Conservation (phyloP, 2,888 invertebrate genomes). For the Tortricodes alternella region DNA sequence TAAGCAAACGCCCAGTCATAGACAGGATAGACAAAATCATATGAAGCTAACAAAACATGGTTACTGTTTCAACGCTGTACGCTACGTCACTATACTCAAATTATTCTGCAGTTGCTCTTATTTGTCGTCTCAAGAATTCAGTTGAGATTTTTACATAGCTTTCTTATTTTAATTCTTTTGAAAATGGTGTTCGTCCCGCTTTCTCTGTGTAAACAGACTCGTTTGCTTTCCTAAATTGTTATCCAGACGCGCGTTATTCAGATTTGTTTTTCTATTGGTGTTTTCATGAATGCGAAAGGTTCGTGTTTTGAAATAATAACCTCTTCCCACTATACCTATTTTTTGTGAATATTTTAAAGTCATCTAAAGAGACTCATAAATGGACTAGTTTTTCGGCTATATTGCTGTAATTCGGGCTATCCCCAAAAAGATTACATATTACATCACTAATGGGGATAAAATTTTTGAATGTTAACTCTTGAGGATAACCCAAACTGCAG, state of each 20-base stretch:
- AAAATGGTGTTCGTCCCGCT: constrained; percentile 18
- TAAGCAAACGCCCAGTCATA: too few relatives aligned
- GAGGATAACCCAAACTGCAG: too few relatives aligned
- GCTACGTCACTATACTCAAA: constrained; percentile 20
- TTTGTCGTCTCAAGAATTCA: constrained; percentile 32
- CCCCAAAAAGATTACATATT: too few relatives aligned
- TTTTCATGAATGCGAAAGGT: too few relatives aligned
- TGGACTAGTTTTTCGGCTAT: too few relatives aligned
- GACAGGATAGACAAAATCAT: background rate
- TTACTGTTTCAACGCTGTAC: constrained; percentile 11
- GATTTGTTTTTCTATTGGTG: background rate
- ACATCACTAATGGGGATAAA: too few relatives aligned
- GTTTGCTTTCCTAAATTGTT: constrained; percentile 1
- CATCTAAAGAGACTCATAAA: too few relatives aligned
- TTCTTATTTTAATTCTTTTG: constrained; percentile 31
- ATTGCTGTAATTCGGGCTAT: too few relatives aligned
- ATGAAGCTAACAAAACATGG: background rate
- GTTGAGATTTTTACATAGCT: constrained; percentile 29
- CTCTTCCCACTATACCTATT: too few relatives aligned
- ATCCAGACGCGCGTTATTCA: background rate
- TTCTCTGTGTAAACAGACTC: constrained; percentile 5
- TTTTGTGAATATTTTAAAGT: too few relatives aligned
- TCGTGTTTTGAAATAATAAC: too few relatives aligned
- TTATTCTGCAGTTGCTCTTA: constrained; percentile 31
- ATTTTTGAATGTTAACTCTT: too few relatives aligned